Evolutionary conservation across 2,797 vertebrate genomes (phyloP).

Genomic region (Artibeus lituratus): DNA sequence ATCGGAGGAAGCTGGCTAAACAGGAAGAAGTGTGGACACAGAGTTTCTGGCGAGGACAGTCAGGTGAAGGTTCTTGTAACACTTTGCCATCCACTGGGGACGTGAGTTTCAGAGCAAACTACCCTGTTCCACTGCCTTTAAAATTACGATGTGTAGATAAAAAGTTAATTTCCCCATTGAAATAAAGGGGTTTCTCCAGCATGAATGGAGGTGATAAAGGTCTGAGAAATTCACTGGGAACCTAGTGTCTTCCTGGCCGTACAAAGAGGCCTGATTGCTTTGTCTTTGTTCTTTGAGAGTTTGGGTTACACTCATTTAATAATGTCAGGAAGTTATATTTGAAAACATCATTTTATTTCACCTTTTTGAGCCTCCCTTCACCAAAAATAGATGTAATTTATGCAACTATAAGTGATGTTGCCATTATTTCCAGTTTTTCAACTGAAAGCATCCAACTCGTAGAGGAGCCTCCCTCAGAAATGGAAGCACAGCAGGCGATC

Average conservation of each 20-base stretch:
- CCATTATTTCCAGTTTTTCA: slow-evolving; percentile 1
- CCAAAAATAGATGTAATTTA: not conserved
- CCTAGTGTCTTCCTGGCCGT: not conserved
- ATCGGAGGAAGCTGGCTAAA: not conserved
- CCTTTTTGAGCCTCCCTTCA: not conserved
- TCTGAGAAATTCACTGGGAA: slow-evolving; percentile 3
- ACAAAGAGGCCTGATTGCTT: not conserved
- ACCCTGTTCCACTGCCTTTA: not conserved
- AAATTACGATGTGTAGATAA: not conserved
- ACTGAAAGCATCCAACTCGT: not conserved
- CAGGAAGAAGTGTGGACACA: not conserved
- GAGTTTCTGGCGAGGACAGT: not conserved
- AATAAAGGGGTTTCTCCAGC: not conserved
- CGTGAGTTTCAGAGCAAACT: not conserved
- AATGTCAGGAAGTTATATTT: not conserved
- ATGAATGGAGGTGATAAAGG: not conserved
- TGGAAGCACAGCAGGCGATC: not conserved
- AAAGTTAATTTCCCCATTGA: not conserved
- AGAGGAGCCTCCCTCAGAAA: not conserved
- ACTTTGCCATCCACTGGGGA: not conserved
- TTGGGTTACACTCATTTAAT: not conserved
- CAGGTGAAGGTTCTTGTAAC: not conserved
- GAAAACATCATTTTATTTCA: slow-evolving; percentile 32
- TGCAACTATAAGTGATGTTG: not conserved
- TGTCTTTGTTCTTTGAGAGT: not conserved